Evolutionary conservation across 2,888 invertebrate genomes (phyloP).

Genomic region (Ditylenchus weischeri): DNA sequence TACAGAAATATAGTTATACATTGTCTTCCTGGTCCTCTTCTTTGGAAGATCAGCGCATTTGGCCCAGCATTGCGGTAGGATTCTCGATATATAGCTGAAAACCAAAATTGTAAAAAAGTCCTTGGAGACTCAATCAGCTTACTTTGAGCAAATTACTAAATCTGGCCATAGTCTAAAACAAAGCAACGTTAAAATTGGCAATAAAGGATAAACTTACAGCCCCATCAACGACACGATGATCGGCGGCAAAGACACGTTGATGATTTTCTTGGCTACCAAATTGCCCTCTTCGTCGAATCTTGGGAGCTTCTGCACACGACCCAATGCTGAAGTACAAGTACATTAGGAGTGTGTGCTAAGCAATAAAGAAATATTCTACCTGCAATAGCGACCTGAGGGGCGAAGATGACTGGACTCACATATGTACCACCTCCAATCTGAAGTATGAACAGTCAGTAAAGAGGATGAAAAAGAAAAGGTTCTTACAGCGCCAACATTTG

Average conservation of each 20-base stretch:
- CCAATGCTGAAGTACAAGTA: slow-evolving; percentile 73
- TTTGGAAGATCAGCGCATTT: slow-evolving; percentile 20
- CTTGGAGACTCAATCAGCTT: too few relatives aligned
- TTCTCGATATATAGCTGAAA: slow-evolving; percentile 74
- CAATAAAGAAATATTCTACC: too few relatives aligned
- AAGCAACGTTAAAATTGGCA: not conserved
- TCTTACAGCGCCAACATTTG: slow-evolving; percentile 88
- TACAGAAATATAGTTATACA: not conserved
- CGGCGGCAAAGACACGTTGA: slow-evolving; percentile 88
- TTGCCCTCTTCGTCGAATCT: slow-evolving; percentile 48
- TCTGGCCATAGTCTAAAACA: slow-evolving; percentile 79
- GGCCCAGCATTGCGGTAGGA: slow-evolving; percentile 33
- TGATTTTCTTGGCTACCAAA: slow-evolving; percentile 68
- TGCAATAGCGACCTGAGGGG: slow-evolving; percentile 85
- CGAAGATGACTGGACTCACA: slow-evolving; percentile 83
- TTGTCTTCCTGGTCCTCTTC: not conserved
- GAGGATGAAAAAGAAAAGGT: not conserved
- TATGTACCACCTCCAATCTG: slow-evolving; percentile 96
- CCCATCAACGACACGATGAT: slow-evolving; percentile 88
- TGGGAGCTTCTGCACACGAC: slow-evolving; percentile 74
- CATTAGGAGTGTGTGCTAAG: too few relatives aligned
- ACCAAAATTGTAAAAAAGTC: too few relatives aligned
- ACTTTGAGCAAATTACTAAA: slow-evolving; percentile 84
- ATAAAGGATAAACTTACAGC: slow-evolving; percentile 64
- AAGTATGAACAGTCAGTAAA: slow-evolving; percentile 38